A percentile compares a stretch with the other conserved stretches of the same genome.
phyloP scores from a whole-genome alignment of 1,140 invertebrate species.

The Lepeophtheirus salmonis region DNA sequence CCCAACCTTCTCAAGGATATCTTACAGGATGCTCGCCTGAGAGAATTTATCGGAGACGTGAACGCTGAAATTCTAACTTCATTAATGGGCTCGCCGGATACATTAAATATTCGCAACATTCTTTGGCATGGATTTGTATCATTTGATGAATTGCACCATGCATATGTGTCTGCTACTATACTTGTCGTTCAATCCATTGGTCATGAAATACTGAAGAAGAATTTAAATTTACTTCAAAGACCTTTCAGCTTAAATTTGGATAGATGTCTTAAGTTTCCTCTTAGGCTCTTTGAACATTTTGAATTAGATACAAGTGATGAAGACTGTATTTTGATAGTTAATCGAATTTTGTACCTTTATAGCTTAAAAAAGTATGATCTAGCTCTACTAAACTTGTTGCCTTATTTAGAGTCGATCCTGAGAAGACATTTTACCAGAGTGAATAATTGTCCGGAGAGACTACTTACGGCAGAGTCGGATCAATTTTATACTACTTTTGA shows the following conservation, averaged over 20 bases:
- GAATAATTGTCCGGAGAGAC: not conserved
- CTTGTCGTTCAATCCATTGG: not conserved
- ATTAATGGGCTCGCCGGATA: conserved; percentile 1
- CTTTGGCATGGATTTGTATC: conserved; percentile 8
- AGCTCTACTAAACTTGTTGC: not conserved
- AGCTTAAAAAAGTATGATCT: not conserved
- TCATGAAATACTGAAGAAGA: not conserved
- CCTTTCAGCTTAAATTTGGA: not conserved
- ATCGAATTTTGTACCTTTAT: not conserved
- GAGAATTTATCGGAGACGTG: not conserved
- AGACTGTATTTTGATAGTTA: not conserved
- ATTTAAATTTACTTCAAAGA: not conserved
- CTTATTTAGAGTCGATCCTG: not conserved
- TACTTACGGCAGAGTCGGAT: not conserved
- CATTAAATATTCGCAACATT: not conserved
- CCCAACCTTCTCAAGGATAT: not conserved
- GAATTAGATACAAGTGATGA: too few relatives aligned
- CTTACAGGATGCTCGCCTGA: not conserved
- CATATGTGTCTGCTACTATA: not conserved
- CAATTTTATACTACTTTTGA: conserved; percentile 8
- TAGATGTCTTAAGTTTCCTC: too few relatives aligned
- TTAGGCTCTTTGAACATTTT: too few relatives aligned
- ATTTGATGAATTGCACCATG: not conserved
- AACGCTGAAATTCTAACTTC: not conserved
- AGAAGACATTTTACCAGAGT: not conserved